Percentiles rank a stretch among this genome's conserved stretches.
phyloP scores from a whole-genome alignment of 53 echinoderm and acorn worm genomes.

The Astropecten irregularis region DNA sequence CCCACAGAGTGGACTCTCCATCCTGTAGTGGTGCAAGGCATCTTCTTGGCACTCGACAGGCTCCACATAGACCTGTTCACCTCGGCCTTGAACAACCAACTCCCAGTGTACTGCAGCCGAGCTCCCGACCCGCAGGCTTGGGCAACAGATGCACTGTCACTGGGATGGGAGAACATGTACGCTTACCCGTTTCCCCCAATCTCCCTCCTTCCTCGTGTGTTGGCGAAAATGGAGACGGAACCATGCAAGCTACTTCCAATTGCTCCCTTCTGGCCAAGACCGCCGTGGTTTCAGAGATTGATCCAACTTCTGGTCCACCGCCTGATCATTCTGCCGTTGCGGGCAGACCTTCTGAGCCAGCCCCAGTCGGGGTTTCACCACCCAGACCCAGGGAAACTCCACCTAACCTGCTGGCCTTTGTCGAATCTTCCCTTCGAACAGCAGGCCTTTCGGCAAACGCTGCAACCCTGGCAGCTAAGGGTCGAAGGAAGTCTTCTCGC shows the following conservation, averaged over 20 bases:
- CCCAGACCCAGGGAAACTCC: neutral
- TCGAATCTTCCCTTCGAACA: neutral
- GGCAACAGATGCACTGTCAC: slow-evolving; percentile 5
- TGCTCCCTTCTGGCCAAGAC: slow-evolving; percentile 17
- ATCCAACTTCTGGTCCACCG: neutral
- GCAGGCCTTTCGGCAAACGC: neutral
- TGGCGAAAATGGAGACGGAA: neutral
- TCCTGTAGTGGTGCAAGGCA: neutral
- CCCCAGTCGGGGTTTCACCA: neutral
- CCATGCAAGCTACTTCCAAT: slow-evolving; percentile 3
- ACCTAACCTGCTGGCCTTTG: slow-evolving; percentile 32
- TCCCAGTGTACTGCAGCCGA: neutral
- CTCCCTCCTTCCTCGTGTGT: neutral
- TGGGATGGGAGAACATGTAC: neutral
- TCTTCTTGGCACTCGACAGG: neutral
- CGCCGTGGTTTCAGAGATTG: neutral
- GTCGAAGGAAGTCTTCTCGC: neutral
- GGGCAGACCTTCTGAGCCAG: neutral
- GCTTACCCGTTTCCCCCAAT: slow-evolving; percentile 13
- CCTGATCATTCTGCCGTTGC: neutral
- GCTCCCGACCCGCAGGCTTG: neutral
- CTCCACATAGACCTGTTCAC: neutral
- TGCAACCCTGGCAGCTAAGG: neutral
- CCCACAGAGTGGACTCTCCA: neutral
- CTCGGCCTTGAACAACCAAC: neutral